Conservation (phyloP, 1,140 invertebrate species). For the Armadillidium nasatum region DNA sequence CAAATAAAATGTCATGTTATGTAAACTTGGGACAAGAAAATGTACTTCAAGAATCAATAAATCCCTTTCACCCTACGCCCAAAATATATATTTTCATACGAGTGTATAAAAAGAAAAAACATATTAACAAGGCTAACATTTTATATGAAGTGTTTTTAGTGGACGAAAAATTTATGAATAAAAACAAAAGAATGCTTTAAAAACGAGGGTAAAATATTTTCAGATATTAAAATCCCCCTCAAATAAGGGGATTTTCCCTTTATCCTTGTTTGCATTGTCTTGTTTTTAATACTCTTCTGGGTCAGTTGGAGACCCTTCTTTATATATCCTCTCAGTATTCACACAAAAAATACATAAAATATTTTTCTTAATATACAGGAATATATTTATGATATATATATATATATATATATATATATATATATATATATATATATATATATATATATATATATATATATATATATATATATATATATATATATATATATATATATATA, state of each 20-base stretch:
- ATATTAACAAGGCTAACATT: no score
- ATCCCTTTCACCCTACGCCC: no score
- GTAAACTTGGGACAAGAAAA: no score
- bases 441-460: background rate
- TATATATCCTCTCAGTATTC: background rate
- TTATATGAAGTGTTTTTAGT: no score
- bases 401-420: no score
- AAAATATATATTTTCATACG: no score
- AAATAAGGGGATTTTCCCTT: background rate
- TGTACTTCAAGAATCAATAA: no score
- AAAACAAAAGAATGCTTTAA: background rate
- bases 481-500: conserved; percentile 6
- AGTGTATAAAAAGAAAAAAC: no score
- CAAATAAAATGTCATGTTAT: no score
- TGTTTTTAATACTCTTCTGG: background rate
- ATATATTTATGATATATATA: no score
- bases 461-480: conserved; percentile 6
- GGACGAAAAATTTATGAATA: background rate
- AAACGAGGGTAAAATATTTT: background rate
- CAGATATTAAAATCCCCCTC: background rate
- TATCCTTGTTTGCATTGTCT: background rate
- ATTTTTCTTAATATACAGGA: no score
- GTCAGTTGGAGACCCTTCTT: background rate
- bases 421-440: background rate
- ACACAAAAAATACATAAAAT: background rate